These are phyloP conservation scores for Gastrophysa polygoni DNA, from an alignment of 2,888 invertebrate species.

Conservation along the genomic window DNA sequence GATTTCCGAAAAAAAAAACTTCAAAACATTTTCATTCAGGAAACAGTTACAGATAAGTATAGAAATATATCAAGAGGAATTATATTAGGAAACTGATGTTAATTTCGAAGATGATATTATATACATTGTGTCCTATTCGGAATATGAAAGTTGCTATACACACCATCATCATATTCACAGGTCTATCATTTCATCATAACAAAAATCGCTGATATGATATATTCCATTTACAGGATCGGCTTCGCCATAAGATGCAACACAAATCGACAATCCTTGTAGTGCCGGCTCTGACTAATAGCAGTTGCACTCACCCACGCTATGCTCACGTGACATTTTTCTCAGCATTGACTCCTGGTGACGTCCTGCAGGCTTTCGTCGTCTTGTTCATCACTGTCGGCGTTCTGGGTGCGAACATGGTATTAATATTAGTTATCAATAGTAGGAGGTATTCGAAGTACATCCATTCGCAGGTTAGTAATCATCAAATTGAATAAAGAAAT, in stretches of 20 bases:
- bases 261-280: constrained; percentile 77
- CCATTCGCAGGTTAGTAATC: constrained; percentile 77
- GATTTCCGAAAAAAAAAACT: no score
- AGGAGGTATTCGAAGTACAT: constrained; percentile 83
- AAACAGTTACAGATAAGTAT: no score
- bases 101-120: no score
- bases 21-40: no score
- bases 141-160: no score
- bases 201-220: no score
- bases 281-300: constrained; percentile 81
- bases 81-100: no score
- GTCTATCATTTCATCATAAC: no score
- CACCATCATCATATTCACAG: no score
- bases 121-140: no score
- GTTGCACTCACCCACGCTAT: constrained; percentile 75
- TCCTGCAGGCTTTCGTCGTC: constrained; percentile 78
- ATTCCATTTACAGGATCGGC: neutral
- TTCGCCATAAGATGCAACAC: constrained; percentile 50
- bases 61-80: no score
- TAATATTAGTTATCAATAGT: constrained; percentile 84
- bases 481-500: neutral
- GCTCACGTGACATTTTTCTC: constrained; percentile 68
- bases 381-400: constrained; percentile 78
- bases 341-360: constrained; percentile 71
- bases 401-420: constrained; percentile 77